These are phyloP conservation scores for Tachycineta bicolor DNA, from an alignment of 2,113 vertebrate genomes.

Conservation along the genomic window DNA sequence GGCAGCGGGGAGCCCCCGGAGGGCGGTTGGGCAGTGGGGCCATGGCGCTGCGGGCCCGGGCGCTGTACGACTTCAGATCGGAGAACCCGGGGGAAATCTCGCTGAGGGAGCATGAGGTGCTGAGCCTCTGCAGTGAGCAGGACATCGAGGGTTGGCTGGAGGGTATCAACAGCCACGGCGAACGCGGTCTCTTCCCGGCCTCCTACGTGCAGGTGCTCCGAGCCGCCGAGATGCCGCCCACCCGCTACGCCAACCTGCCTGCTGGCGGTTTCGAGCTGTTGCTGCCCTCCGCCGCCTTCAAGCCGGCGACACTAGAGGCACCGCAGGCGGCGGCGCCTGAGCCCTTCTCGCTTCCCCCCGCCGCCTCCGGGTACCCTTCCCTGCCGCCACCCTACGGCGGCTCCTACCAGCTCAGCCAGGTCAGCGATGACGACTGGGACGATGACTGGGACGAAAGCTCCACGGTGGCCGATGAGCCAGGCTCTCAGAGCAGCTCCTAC, in stretches of 20 bases:
- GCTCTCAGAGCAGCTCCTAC: slow-evolving; percentile 73
- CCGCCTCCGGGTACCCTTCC: background rate
- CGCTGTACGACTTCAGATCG: slow-evolving; percentile 92
- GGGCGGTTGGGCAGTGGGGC: background rate
- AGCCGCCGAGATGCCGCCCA: slow-evolving; percentile 37
- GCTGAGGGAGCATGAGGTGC: slow-evolving; percentile 86
- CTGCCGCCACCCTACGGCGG: slow-evolving; percentile 45
- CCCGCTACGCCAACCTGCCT: slow-evolving; percentile 83
- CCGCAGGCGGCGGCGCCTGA: background rate
- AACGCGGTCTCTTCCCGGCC: slow-evolving; percentile 92
- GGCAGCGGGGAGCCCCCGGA: background rate
- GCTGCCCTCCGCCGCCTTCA: slow-evolving; percentile 24
- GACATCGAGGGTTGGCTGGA: slow-evolving; percentile 96
- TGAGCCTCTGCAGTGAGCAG: slow-evolving; percentile 89
- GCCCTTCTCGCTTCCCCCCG: slow-evolving; percentile 20
- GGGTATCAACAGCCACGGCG: slow-evolving; percentile 86
- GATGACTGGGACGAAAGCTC: slow-evolving; percentile 96
- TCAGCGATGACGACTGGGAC: slow-evolving; percentile 95
- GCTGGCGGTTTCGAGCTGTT: slow-evolving; percentile 75
- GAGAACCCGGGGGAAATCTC: slow-evolving; percentile 96
- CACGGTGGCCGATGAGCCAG: slow-evolving; percentile 88
- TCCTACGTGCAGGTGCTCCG: slow-evolving; percentile 90
- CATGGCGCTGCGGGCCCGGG: slow-evolving; percentile 88
- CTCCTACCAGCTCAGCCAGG: slow-evolving; percentile 80
- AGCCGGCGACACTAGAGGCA: slow-evolving; percentile 48